Conservation (phyloP, 1,140 invertebrate genomes). For the Aphelinus atriplicis region DNA sequence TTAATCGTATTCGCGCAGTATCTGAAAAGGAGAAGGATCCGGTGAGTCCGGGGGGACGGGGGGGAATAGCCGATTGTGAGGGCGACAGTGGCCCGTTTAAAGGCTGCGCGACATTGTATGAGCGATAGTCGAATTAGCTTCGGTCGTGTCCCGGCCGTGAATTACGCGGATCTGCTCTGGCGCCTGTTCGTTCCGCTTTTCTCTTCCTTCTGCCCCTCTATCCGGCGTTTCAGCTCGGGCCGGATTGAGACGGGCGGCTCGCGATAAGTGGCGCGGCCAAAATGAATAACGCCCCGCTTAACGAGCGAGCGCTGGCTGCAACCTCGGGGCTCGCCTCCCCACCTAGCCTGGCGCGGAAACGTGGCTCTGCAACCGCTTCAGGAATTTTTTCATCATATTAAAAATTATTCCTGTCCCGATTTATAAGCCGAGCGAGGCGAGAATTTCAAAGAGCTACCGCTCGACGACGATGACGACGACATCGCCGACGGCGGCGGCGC, state of each 20-base stretch:
- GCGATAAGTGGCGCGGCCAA: constrained; percentile 34
- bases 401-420: constrained; percentile 56
- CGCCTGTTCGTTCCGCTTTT: neutral
- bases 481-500: neutral
- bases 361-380: constrained; percentile 35
- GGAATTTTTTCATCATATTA: constrained; percentile 55
- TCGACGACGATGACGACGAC: no score
- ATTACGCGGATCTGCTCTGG: constrained; percentile 8
- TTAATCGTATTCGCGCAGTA: neutral
- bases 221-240: neutral
- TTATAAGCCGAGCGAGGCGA: constrained; percentile 51
- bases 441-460: constrained; percentile 48
- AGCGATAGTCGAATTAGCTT: constrained; percentile 27
- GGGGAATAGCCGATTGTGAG: neutral
- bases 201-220: constrained; percentile 1
- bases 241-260: constrained; percentile 35
- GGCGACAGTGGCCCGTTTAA: constrained; percentile 1
- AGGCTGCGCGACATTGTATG: constrained; percentile 15
- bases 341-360: neutral
- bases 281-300: constrained; percentile 49
- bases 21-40: no score
- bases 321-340: neutral
- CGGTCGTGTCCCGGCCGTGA: neutral
- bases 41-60: no score
- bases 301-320: constrained; percentile 30